Evolutionary conservation across 2,888 invertebrate species (phyloP), one percentile per base, ranked within the genome.

Genomic region (Clunio marinus): DNA sequence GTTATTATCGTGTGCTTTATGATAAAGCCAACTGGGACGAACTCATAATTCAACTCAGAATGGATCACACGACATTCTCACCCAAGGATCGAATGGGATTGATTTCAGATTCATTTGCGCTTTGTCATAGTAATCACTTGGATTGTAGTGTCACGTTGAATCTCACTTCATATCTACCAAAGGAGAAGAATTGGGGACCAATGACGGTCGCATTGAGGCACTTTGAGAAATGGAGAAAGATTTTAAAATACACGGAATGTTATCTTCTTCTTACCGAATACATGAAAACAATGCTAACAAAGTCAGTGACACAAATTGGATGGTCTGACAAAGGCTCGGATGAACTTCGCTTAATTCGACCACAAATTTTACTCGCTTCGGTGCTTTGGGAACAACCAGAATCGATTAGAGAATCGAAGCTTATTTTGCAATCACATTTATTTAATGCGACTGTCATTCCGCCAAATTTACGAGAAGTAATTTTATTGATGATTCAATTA

Each of bases 231-330:
- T 79, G 79, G 79, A 75, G 79, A 13, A 75, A 79, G n/a, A 79
- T 79, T n/a, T 71, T 79, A 1, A 79, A 79, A 71, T 79, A 79
- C 62, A 78, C 79, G 0, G 79, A 79, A 72, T 79, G 80, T 68
- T 79, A 78, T 70, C 72, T 80, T 1, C 77, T 79, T 77, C 74
- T 79, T 13, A 77, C 78, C 2, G 79, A 79, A 70, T 79, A 77
- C 69, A 76, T 80, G 22, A 79, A 79, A 73, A 74, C 77, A 72
- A 76, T 78, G 69, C 71, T 79, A 51, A 73, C 75, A 0, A 75
- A 76, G 27, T 76, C 78, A 1, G 77, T 78, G 70, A 75, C 74
- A 25, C 75, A 76, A 70, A 73, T 79, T 22, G 78, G 77, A 37
- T 78, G 78, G 76, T 71, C 70, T 27, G 79, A 79, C 71, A 75